These are phyloP conservation scores for Aphaenogaster ashmeadi DNA, from an alignment of 1,140 invertebrate genomes.

Conservation along the genomic window DNA sequence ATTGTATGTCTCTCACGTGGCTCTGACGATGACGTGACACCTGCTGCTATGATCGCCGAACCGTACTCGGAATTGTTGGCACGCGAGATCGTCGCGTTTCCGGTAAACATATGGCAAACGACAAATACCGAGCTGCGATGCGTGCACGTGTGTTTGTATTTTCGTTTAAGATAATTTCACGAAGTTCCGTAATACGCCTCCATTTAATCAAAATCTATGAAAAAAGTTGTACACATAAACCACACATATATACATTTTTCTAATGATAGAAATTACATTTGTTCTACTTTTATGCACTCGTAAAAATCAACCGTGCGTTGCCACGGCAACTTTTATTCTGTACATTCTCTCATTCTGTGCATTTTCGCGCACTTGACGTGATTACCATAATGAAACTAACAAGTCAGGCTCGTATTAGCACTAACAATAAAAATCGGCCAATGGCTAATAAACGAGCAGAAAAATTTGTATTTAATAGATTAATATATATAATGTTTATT, in stretches of 20 bases:
- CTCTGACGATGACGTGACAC: background rate
- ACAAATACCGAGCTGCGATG: background rate
- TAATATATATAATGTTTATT: too few species aligned
- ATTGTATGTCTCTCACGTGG: constrained; percentile 31
- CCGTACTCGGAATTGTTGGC: constrained; percentile 36
- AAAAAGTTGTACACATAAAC: background rate
- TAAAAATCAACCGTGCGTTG: background rate
- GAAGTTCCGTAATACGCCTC: background rate
- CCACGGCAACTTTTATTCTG: background rate
- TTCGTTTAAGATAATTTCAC: background rate
- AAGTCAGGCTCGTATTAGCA: too few species aligned
- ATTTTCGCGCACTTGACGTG: background rate
- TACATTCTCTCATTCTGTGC: background rate
- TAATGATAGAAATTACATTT: constrained; percentile 8
- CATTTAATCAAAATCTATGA: background rate
- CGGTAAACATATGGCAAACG: background rate
- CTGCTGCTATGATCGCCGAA: constrained; percentile 26
- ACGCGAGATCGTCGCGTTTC: background rate
- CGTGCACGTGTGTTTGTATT: background rate
- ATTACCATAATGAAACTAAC: background rate
- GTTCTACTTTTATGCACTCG: background rate
- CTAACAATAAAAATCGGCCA: too few species aligned
- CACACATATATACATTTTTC: background rate
- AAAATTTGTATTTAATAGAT: too few species aligned
- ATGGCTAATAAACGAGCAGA: too few species aligned